A percentile compares a stretch with the other conserved stretches of the same genome.
phyloP scores from a whole-genome alignment of 1,140 invertebrate genomes.

The Tenebrio molitor region DNA sequence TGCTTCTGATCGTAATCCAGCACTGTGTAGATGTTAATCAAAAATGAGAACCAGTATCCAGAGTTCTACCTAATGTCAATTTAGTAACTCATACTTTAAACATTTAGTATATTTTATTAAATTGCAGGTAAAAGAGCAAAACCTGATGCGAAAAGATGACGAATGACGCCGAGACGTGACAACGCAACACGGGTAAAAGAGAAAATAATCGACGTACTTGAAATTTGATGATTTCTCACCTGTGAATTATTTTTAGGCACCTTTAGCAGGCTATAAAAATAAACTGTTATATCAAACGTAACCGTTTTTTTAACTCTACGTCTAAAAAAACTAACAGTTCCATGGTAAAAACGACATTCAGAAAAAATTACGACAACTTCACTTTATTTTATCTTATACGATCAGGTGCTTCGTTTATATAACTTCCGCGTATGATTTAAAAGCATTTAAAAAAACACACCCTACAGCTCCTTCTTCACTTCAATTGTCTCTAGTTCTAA shows the following conservation, averaged over 20 bases:
- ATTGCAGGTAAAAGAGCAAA: conserved; percentile 12
- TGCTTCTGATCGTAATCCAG: not conserved
- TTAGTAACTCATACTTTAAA: not conserved
- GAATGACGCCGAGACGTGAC: no score
- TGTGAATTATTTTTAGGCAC: no score
- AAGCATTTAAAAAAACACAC: conserved; percentile 34
- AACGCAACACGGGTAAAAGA: not conserved
- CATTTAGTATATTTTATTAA: conserved; percentile 6
- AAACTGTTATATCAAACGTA: no score
- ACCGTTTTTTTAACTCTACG: no score
- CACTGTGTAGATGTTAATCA: not conserved
- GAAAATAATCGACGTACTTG: no score
- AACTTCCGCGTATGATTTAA: conserved; percentile 3
- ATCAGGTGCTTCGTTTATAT: not conserved
- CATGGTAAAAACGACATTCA: no score
- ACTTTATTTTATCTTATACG: conserved; percentile 26
- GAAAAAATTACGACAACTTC: not conserved
- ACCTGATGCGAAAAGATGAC: not conserved
- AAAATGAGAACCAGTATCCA: not conserved
- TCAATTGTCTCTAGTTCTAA: conserved; percentile 36
- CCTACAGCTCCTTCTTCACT: conserved; percentile 41
- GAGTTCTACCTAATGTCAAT: not conserved
- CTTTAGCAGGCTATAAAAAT: no score
- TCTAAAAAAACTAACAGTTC: no score
- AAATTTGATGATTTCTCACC: no score